Evolutionary conservation across 2,113 vertebrate genomes (phyloP).

Genomic region (Brachyhypopomus gauderio): DNA sequence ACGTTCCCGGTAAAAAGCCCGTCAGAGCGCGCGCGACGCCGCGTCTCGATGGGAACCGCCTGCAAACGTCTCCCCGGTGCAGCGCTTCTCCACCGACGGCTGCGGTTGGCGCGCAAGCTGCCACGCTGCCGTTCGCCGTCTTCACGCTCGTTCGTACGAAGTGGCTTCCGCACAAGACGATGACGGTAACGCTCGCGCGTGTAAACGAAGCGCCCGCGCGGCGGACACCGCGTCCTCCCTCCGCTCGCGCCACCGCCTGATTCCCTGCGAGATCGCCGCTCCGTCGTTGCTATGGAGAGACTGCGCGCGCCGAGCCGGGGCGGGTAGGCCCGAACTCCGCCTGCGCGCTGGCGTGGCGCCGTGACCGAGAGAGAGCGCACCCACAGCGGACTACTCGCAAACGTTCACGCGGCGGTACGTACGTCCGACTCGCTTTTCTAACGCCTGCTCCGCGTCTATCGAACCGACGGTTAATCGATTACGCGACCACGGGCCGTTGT

Average conservation of each 20-base stretch:
- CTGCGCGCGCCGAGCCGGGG: constrained; percentile 48
- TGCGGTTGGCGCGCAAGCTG: not conserved
- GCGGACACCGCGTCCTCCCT: constrained; percentile 11
- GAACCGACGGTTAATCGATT: not conserved
- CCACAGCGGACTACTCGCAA: constrained; percentile 24
- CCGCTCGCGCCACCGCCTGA: not conserved
- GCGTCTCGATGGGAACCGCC: constrained; percentile 21
- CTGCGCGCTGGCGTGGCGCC: constrained; percentile 48
- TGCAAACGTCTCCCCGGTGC: constrained; percentile 1
- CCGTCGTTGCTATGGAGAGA: constrained; percentile 48
- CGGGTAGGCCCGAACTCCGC: constrained; percentile 55
- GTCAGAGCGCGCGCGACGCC: constrained; percentile 43
- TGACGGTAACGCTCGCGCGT: constrained; percentile 22
- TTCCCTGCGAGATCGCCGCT: not conserved
- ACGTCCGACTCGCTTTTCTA: too few species aligned
- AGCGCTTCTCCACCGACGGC: not conserved
- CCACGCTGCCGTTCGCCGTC: not conserved
- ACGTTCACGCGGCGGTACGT: not conserved
- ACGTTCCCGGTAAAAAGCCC: constrained; percentile 34
- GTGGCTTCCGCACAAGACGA: not conserved
- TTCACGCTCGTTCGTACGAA: constrained; percentile 4
- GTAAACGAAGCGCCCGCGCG: not conserved
- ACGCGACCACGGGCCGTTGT: not conserved
- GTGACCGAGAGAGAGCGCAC: not conserved
- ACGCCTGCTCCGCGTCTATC: not conserved